phyloP scores from a whole-genome alignment of 2,113 vertebrate genomes.

The Limnothrissa miodon region DNA sequence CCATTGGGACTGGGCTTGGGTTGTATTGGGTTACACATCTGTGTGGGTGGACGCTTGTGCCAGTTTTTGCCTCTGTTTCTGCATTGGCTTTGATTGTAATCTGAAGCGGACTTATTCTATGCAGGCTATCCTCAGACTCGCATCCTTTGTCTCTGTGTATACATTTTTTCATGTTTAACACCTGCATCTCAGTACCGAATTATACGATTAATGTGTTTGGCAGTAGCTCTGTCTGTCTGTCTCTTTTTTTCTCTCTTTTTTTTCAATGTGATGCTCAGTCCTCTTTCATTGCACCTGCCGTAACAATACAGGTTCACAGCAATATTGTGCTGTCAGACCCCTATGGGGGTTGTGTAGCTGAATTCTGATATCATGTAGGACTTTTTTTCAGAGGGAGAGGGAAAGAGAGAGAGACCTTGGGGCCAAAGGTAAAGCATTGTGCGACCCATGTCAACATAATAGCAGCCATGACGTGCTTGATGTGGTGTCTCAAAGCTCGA shows the following conservation, averaged over 20 bases:
- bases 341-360: conserved; percentile 39
- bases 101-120: conserved; percentile 25
- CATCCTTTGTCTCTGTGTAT: conserved; percentile 20
- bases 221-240: background rate
- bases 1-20: conserved; percentile 24
- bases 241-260: background rate
- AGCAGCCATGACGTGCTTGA: conserved; percentile 41
- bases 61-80: conserved; percentile 24
- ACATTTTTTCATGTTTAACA: conserved; percentile 51
- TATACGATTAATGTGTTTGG: background rate
- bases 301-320: background rate
- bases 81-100: conserved; percentile 43
- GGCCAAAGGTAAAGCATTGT: conserved; percentile 36
- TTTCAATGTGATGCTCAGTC: background rate
- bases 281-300: conserved; percentile 12
- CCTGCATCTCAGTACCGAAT: conserved; percentile 31
- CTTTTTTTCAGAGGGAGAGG: conserved; percentile 13
- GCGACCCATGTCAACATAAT: conserved; percentile 31
- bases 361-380: conserved; percentile 14
- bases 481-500: conserved; percentile 52
- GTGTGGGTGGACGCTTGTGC: conserved; percentile 29
- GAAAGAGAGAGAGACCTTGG: conserved; percentile 13
- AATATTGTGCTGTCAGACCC: conserved; percentile 39
- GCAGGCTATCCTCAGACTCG: conserved; percentile 10
- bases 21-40: conserved; percentile 43